phyloP scores from a whole-genome alignment of 2,888 invertebrate genomes.

The Trilocha varians region DNA sequence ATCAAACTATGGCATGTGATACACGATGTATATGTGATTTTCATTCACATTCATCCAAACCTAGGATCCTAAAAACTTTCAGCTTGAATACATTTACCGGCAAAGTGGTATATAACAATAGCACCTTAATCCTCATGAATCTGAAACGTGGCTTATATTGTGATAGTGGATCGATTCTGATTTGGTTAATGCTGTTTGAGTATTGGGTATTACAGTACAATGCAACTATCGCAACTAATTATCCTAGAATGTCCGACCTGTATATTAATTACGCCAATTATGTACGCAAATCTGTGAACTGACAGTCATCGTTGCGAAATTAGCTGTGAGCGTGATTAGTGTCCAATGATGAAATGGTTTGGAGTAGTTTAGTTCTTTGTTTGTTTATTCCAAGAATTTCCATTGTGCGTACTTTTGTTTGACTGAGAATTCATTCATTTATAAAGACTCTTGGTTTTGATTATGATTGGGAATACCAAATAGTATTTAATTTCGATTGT shows the following conservation, averaged over 20 bases:
- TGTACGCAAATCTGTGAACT: conserved; percentile 29
- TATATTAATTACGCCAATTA: conserved; percentile 42
- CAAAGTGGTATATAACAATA: too few species aligned
- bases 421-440: too few species aligned
- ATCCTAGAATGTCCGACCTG: conserved; percentile 27
- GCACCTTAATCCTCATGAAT: background rate
- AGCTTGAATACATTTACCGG: background rate
- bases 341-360: too few species aligned
- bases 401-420: too few species aligned
- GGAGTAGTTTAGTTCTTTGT: too few species aligned
- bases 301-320: background rate
- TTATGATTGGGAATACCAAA: too few species aligned
- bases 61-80: background rate
- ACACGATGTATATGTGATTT: too few species aligned
- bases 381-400: too few species aligned
- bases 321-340: background rate
- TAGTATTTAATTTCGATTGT: too few species aligned
- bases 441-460: too few species aligned
- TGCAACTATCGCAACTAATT: conserved; percentile 23
- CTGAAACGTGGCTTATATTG: background rate
- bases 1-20: too few species aligned
- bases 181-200: conserved; percentile 35
- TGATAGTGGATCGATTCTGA: conserved; percentile 23
- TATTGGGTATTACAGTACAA: conserved; percentile 21
- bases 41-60: background rate